Conservation (phyloP, 2,888 invertebrate genomes). For the Aromia moschata region DNA sequence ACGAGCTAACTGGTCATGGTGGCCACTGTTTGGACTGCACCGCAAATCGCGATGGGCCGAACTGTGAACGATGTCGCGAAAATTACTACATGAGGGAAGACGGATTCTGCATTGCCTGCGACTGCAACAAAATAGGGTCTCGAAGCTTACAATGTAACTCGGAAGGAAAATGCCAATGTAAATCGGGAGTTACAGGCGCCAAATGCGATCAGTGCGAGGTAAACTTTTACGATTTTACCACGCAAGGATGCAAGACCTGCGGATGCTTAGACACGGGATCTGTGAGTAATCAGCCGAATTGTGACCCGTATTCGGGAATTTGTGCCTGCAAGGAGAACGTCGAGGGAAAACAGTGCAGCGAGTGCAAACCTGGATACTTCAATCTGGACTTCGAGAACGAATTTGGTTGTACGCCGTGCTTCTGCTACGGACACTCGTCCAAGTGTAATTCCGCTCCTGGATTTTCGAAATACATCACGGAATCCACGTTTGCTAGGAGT, state of each 20-base stretch:
- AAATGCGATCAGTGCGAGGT: slow-evolving; percentile 86
- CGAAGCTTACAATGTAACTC: slow-evolving; percentile 90
- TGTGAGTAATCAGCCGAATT: slow-evolving; percentile 79
- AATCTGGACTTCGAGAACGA: slow-evolving; percentile 86
- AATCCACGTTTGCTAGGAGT: slow-evolving; percentile 88
- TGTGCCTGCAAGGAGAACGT: slow-evolving; percentile 93
- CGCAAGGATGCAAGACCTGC: slow-evolving; percentile 91
- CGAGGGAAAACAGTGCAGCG: slow-evolving; percentile 93
- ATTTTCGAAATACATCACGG: slow-evolving; percentile 65
- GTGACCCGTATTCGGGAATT: slow-evolving; percentile 82
- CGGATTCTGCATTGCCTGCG: slow-evolving; percentile 87
- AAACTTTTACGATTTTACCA: slow-evolving; percentile 91
- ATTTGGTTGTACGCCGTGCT: slow-evolving; percentile 97
- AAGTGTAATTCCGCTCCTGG: slow-evolving; percentile 81
- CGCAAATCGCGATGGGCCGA: slow-evolving; percentile 93
- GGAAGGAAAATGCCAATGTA: slow-evolving; percentile 94
- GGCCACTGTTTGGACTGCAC: slow-evolving; percentile 95
- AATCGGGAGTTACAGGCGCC: slow-evolving; percentile 83
- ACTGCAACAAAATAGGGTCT: slow-evolving; percentile 92
- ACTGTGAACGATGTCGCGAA: slow-evolving; percentile 94
- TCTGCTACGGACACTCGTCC: slow-evolving; percentile 98
- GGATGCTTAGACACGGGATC: slow-evolving; percentile 90
- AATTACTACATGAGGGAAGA: slow-evolving; percentile 89
- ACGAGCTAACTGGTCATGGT: slow-evolving; percentile 91
- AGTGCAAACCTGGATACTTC: slow-evolving; percentile 95